Conservation (phyloP, 2,888 invertebrate species). For the Phortica magna region DNA sequence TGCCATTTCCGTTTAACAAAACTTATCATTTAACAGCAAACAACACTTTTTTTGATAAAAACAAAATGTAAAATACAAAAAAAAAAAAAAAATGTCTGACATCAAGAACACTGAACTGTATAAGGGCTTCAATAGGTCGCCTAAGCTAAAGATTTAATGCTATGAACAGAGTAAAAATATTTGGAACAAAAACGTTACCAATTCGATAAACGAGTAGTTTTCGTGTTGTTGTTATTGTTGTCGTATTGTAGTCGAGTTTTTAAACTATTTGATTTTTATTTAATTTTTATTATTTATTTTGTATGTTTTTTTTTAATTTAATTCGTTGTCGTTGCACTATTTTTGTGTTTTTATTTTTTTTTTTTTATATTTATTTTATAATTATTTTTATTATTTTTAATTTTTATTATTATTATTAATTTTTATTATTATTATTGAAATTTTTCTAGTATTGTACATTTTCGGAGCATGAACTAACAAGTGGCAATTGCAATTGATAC, state of each 20-base stretch:
- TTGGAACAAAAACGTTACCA: conserved; percentile 30
- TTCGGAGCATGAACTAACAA: conserved; percentile 23
- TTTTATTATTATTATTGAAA: neutral
- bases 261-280: conserved; percentile 31
- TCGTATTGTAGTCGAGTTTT: conserved; percentile 25
- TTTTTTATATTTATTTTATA: conserved; percentile 16
- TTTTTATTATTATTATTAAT: conserved; percentile 17
- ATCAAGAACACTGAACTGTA: conserved; percentile 19
- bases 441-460: conserved; percentile 30
- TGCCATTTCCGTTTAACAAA: too few relatives aligned
- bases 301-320: conserved; percentile 20
- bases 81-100: conserved; percentile 32
- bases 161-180: conserved; percentile 29
- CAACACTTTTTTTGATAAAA: neutral
- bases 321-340: conserved; percentile 6
- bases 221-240: conserved; percentile 21
- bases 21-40: too few relatives aligned
- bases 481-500: conserved; percentile 15
- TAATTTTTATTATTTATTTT: conserved; percentile 25
- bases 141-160: conserved; percentile 26
- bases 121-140: too few relatives aligned
- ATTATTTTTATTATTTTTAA: conserved; percentile 32
- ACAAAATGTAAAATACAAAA: conserved; percentile 38
- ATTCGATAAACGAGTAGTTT: conserved; percentile 37
- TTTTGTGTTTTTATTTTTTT: neutral